phyloP scores from a whole-genome alignment of 2,888 invertebrate species.

The Hypolimnas misippus region DNA sequence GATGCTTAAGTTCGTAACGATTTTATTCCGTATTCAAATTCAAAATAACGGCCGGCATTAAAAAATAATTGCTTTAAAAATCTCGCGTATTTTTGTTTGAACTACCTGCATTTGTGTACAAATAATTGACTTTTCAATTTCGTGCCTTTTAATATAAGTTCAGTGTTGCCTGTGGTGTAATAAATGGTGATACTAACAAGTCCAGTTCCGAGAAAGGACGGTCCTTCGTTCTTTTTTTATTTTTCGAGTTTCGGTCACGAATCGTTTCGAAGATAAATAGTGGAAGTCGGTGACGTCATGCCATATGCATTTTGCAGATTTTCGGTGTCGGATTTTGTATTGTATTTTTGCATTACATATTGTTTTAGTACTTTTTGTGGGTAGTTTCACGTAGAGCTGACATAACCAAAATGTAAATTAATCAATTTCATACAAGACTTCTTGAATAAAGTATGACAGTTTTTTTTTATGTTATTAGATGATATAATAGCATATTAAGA shows the following conservation, averaged over 20 bases:
- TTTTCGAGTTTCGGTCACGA: slow-evolving; percentile 64
- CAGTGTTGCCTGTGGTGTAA: slow-evolving; percentile 64
- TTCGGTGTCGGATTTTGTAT: neutral
- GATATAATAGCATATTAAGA: no score
- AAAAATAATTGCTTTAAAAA: neutral
- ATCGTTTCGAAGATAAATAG: slow-evolving; percentile 73
- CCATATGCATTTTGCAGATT: slow-evolving; percentile 43
- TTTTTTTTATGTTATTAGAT: no score
- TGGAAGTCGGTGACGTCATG: slow-evolving; percentile 66
- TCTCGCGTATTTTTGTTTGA: slow-evolving; percentile 6
- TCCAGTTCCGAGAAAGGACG: slow-evolving; percentile 71
- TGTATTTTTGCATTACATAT: slow-evolving; percentile 8
- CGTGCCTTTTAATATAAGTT: slow-evolving; percentile 33
- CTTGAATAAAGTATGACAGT: no score
- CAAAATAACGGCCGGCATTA: neutral
- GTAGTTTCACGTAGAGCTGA: no score
- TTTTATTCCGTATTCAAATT: neutral
- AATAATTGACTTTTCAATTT: slow-evolving; percentile 42
- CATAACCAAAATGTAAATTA: no score
- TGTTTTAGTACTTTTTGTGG: neutral
- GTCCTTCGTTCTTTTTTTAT: slow-evolving; percentile 51
- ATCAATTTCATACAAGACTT: no score
- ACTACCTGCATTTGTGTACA: slow-evolving; percentile 30
- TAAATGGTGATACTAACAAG: slow-evolving; percentile 78
- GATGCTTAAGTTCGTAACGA: slow-evolving; percentile 3